Evolutionary conservation across 2,113 vertebrate genomes (phyloP), one percentile per base, ranked within the genome.

Genomic region (Hippolais icterina): DNA sequence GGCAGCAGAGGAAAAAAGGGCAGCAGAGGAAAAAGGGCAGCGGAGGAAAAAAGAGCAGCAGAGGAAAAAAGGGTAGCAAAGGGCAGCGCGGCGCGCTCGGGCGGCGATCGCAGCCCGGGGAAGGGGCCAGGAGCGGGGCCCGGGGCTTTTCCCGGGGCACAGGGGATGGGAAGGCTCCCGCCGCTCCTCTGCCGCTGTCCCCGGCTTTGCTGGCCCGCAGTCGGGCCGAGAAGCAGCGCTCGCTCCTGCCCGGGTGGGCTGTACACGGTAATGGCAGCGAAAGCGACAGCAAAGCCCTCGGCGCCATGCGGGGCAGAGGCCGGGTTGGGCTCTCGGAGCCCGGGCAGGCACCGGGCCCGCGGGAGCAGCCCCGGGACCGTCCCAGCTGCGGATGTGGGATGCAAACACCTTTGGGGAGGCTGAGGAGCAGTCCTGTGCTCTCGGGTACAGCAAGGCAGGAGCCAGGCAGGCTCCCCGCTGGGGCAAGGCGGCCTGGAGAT

Each of bases 281-380:
- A 0, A 35, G 23, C 65, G 47, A 0, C n/a, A 8, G 16, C n/a
- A 3, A 3, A 47, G 44, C 56, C 33, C 46, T 3, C 37, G 6
- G 57, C 11, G 8, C 14, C 39, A 0, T 1, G 42, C 14, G 4
- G 42, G 25, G 4, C 33, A 1, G 17, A 6, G 20, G 17, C 8
- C 10, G 66, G 35, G 23, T 1, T 27, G 66, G 37, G 23, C 1
- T 33, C 42, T 33, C 35, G 10, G 33, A n/a, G 44, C 5, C 24
- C 3, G 3, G 28, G 27, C 33, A 23, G 54, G 35, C 41, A 29
- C 31, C 6, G 15, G 24, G 14, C 19, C 59, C 35, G 8, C 18
- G 24, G 54, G 18, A 70, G 3, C 5, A 59, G 23, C 3, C 29
- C 41, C 2, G 10, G 39, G 20, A 15, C 17, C 8, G 5, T 5